Evolutionary conservation across 2,888 invertebrate genomes (phyloP), one percentile per base, ranked within the genome.

Genomic region (Ichneumon xanthorius): DNA sequence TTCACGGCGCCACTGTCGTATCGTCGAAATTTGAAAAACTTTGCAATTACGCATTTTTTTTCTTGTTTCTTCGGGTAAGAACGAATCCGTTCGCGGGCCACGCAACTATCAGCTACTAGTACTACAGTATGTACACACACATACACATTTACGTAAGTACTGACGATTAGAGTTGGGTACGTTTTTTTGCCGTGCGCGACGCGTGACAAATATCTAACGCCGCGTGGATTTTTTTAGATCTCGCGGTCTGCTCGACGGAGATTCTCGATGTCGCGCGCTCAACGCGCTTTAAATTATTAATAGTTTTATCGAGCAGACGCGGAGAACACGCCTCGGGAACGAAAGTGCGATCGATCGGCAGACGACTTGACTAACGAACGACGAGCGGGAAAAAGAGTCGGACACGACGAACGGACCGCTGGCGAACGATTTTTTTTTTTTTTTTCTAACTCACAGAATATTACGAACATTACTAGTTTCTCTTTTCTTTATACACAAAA

Each of bases 251-350:
- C 71, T 58, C 78, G 78, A 82, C 22, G 67, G 67, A 73, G 72
- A 82, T 73, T 78, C 67, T 45, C 58, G 22, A 55, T 73, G 67
- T 48, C 45, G 78, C 72, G 70, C 55, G 48, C 40, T 71, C 61
- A 82, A 76, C 61, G 76, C 53, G 75, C 58, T 63, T 30, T 30
- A 45, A 53, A 58, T 75, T 61, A 5, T 50, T 65, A 53, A 61
- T 70, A 76, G 33, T 76, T 53, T 50, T 14, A 48, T 68, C 63
- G 50, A 68, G 73, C 75, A 37, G 61, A 76, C n/a, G 58, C 0
- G 37, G 75, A 45, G 19, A 65, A 61, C 75, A n/a, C n/a, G 30
- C 48, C 63, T 61, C 48, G 89, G 88, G 89, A 45, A 45, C 85
- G 78, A 86, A 86, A 81, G 86, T 85, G 87, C 16, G 16, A 71